Base-by-base conservation (phyloP, 1,140 invertebrate species). In the Lanistes nyassanus region DNA sequence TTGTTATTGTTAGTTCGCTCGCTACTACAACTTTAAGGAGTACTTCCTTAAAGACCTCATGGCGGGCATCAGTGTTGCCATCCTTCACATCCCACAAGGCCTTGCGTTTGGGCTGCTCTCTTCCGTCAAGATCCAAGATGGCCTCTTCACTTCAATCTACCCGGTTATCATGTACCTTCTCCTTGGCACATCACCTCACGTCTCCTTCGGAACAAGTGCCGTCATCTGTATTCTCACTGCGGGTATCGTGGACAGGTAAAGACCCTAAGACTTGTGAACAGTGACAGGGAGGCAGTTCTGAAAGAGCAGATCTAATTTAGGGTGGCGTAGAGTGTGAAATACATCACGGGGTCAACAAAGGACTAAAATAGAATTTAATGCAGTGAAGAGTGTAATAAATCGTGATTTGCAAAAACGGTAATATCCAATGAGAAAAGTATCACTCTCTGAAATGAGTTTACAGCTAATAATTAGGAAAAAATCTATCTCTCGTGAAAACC, bases 71-170 rank as follows among this genome's bases (percentile, higher is more conserved):
- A 91, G 90, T 0, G 84, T 91, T 34, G 90, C 88, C 9, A 85
- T 91, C 34, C 86, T 91, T 75, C 89, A 90, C 70, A 88, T 91
- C 64, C 90, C 91, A 21, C 90, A 91, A 80, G 89, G 90, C 42
- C 87, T 91, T 74, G 91, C 90, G 13, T 92, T 92, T 80, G 89
- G 90, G 21, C 79, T 88, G 31, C 81, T 92, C 9, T 88, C 91
- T 1, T 86, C 87, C 16, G 85, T 92, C 1, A 86, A 88, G 47
- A 84, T 91, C 21, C 87, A 91, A 56, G 86, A 89, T 78, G 91
- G 91, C 13, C 86, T 92, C 0, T 92, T 92, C 79, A 91, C 89
- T 4, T 90, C 90, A 7, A 89, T 92, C 65, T 91, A 91, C 85
- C 90, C 91, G 9, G 85, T 89, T 1, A 73, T 92, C 13, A 72